These are phyloP conservation scores for Priapulus caudatus DNA, from an alignment of 2,888 invertebrate species.

Conservation along the genomic window DNA sequence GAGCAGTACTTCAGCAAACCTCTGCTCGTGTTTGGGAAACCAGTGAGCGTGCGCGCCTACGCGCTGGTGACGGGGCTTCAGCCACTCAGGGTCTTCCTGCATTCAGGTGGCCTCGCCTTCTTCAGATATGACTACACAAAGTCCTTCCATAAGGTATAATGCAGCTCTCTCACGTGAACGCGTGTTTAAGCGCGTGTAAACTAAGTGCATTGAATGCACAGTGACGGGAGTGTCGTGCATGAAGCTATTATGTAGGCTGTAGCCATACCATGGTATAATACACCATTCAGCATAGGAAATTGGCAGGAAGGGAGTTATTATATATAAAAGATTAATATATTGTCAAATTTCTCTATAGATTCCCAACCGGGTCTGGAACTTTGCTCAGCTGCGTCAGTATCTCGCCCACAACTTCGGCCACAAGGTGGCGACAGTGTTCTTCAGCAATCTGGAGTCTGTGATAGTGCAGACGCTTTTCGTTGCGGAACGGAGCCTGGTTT, in stretches of 20 bases:
- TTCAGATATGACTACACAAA: conserved; percentile 26
- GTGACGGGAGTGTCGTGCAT: too few species aligned
- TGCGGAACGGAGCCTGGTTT: conserved; percentile 20
- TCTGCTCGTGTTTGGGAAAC: conserved; percentile 28
- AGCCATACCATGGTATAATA: too few species aligned
- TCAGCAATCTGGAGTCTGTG: conserved; percentile 20
- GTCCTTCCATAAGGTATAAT: conserved; percentile 28
- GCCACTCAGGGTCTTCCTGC: conserved; percentile 35
- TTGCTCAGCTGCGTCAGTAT: conserved; percentile 25
- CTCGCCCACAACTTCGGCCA: conserved; percentile 23
- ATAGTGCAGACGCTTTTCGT: conserved; percentile 23
- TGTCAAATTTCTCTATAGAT: conserved; percentile 17
- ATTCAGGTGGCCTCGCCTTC: conserved; percentile 32
- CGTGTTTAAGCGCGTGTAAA: too few species aligned
- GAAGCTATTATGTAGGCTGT: too few species aligned
- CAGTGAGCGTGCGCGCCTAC: conserved; percentile 31
- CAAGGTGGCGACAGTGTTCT: conserved; percentile 20
- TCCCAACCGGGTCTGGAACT: conserved; percentile 22
- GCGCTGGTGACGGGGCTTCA: conserved; percentile 35
- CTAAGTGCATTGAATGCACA: too few species aligned
- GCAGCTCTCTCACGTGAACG: too few species aligned
- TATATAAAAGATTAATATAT: conserved; percentile 2
- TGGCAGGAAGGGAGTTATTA: too few species aligned
- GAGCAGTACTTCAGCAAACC: conserved; percentile 25
- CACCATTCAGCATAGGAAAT: too few species aligned